Evolutionary conservation across 2,113 vertebrate species (phyloP).

Genomic region (Pandion haliaetus): DNA sequence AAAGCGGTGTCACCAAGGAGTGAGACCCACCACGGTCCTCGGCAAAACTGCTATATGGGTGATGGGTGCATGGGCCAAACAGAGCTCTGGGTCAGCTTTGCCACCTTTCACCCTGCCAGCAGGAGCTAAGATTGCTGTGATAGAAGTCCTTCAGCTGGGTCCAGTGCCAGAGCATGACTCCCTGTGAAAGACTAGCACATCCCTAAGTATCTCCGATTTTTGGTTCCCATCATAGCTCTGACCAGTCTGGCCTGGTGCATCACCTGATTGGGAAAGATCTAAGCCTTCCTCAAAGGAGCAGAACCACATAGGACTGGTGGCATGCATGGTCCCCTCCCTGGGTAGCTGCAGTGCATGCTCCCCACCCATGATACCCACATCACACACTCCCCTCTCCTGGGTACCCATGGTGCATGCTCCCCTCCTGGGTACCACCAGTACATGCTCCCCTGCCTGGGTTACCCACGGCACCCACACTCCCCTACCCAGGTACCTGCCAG

Average conservation of each 20-base stretch:
- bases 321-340: neutral
- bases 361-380: neutral
- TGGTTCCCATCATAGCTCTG: neutral
- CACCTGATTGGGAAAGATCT: neutral
- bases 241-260: neutral
- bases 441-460: too few relatives aligned
- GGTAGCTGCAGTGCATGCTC: neutral
- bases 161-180: neutral
- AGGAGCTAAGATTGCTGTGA: neutral
- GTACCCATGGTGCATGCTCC: too few relatives aligned
- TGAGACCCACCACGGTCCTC: neutral
- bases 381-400: accelerated
- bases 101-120: neutral
- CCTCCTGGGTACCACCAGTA: neutral
- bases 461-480: neutral
- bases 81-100: neutral
- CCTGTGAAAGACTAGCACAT: too few relatives aligned
- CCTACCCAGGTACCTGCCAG: neutral
- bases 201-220: accelerated
- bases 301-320: neutral
- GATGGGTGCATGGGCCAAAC: neutral
- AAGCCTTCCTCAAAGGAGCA: neutral
- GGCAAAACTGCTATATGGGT: accelerated
- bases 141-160: neutral
- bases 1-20: neutral